These are phyloP conservation scores for Chymomyza amoena DNA, from an alignment of 2,888 invertebrate species.

Conservation along the genomic window DNA sequence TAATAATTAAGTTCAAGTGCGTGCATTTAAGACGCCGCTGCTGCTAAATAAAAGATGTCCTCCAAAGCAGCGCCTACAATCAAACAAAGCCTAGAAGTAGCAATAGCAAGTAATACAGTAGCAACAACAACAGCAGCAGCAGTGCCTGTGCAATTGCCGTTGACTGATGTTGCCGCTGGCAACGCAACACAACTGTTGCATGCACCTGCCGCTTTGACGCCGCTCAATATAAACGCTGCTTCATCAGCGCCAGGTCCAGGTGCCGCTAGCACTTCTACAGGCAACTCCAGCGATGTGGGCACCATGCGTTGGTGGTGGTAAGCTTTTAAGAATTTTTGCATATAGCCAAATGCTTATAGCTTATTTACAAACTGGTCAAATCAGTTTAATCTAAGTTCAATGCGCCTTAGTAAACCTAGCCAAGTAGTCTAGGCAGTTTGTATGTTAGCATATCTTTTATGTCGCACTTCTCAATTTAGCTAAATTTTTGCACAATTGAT, in stretches of 20 bases:
- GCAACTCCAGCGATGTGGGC: slow-evolving; percentile 65
- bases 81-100: neutral
- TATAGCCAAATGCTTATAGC: neutral
- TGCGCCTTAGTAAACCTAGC: slow-evolving; percentile 6
- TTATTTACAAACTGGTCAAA: neutral
- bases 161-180: neutral
- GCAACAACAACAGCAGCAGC: neutral
- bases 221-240: slow-evolving; percentile 35
- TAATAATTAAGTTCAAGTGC: neutral
- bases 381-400: slow-evolving; percentile 26
- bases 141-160: neutral
- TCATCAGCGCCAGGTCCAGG: slow-evolving; percentile 55
- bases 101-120: neutral
- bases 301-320: slow-evolving; percentile 75
- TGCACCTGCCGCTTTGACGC: neutral
- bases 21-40: neutral
- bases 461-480: neutral
- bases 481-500: neutral
- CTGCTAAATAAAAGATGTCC: neutral
- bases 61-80: neutral
- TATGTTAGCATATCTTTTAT: neutral
- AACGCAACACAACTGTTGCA: neutral
- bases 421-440: neutral
- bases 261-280: slow-evolving; percentile 24
- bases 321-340: slow-evolving; percentile 28